Evolutionary conservation across 2,113 vertebrate genomes (phyloP), one percentile per base, ranked within the genome.

Genomic region (Brevimyrus niger): DNA sequence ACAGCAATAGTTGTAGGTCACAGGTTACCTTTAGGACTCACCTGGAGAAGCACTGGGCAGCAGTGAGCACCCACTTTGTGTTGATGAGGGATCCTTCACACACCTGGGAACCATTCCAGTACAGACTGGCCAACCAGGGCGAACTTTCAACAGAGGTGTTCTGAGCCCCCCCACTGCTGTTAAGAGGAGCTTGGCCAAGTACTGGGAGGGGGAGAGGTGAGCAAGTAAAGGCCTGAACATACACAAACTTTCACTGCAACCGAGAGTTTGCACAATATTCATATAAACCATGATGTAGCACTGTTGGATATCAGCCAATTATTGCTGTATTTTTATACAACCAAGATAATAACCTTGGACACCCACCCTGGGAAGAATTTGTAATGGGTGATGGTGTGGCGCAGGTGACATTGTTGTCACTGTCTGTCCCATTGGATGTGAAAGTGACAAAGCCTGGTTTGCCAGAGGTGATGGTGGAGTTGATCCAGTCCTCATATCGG

Each of bases 401-500:
- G 42, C 94, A 94, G 42, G 15, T 89, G 2, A 91, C 83, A 6
- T 15, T 91, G 8, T 61, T 61, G 83, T 51, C 50, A 51, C 80
- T 10, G 50, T 95, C 87, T 0, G 88, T 93, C 58, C 94, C 94
- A 4, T 0, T 88, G 65, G 95, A 94, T 0, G 10, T 91, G 92
- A 91, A 94, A 0, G 0, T 88, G 9, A 95, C 0, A 50, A 92
- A 95, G 80, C 92, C 93, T 0, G 93, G 93, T 61, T 0, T 89
- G 21, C 89, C 82, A 15, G 0, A 51, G 61, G 0, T 44, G 86
- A 94, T 90, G 0, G 89, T 19, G 5, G 8, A 47, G 2, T 86
- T 92, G 91, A 98, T 97, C 97, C 97, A 97, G 15, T 92, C 53
- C 90, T 96, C 90, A 87, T 95, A 97, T 76, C 90, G 92, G 47